Conservation (phyloP, 2,888 invertebrate genomes). For the Aphodius granarius region DNA sequence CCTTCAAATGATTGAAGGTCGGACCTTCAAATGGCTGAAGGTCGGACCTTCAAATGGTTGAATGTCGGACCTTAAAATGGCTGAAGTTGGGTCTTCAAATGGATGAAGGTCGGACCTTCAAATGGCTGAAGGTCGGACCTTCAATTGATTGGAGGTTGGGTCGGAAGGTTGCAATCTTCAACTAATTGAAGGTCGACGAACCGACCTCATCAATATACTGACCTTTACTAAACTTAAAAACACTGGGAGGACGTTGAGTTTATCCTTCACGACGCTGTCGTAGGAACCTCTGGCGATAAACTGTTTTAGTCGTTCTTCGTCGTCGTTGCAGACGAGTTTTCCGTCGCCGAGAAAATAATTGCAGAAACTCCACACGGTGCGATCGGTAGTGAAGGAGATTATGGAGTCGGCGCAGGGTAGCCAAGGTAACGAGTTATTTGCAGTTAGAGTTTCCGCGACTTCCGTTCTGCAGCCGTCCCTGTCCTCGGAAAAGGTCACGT, state of each 20-base stretch:
- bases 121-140: too few relatives aligned
- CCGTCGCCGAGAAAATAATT: conserved; percentile 62
- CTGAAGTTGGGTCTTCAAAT: too few relatives aligned
- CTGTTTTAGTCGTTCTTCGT: conserved; percentile 61
- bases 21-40: too few relatives aligned
- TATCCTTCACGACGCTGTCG: conserved; percentile 80
- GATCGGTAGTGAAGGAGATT: conserved; percentile 75
- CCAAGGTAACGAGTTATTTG: conserved; percentile 72
- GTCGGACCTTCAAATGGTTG: too few relatives aligned
- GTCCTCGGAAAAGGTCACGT: conserved; percentile 84
- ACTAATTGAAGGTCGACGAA: too few relatives aligned
- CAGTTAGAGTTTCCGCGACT: conserved; percentile 77
- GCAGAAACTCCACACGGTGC: conserved; percentile 69
- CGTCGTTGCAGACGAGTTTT: conserved; percentile 45
- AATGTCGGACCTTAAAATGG: too few relatives aligned
- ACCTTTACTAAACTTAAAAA: conserved; percentile 61
- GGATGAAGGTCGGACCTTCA: too few relatives aligned
- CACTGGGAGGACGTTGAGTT: conserved; percentile 72
- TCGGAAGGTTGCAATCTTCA: too few relatives aligned
- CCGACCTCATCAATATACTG: background rate
- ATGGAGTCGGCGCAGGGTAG: conserved; percentile 66
- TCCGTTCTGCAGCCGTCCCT: conserved; percentile 79
- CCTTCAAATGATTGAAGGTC: too few relatives aligned
- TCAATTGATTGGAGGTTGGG: too few relatives aligned
- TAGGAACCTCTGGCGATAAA: conserved; percentile 70